Evolutionary conservation across 2,113 vertebrate species (phyloP), one percentile per base, ranked within the genome.

Genomic region (Lophotis ruficrista): DNA sequence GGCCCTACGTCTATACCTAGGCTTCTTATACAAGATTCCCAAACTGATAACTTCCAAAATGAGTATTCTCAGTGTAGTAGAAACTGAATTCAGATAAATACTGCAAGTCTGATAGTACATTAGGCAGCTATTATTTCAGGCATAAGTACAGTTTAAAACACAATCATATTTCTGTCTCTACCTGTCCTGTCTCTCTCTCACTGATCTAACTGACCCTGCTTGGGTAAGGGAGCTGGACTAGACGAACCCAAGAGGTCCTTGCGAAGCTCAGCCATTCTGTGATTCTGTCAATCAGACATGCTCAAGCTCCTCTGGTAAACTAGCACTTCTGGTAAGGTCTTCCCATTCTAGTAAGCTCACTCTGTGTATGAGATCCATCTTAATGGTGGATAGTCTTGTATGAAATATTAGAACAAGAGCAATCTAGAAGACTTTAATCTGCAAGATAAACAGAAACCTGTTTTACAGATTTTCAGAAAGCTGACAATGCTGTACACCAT

Each of bases 401-500:
- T 41, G 37, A 81, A 76, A 64, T 64, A 45, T 17, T 64, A 53
- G 31, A 93, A 57, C 7, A 73, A 45, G 37, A 77, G 62, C 72
- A 68, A 78, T 18, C 6, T 20, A 62, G 41, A 41, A 19, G 19
- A 33, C 10, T 37, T 75, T 61, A 23, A 77, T 38, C 77, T 48
- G 12, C 31, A 65, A 60, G 37, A 35, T n/a, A 89, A 75, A 51
- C n/a, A 25, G 53, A 81, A 14, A 50, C 5, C 6, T 30, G 3
- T 30, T 66, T 47, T 51, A 47, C 25, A 82, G 13, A 37, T 72
- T 51, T 77, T 82, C 22, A 47, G 47, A 56, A 6, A 61, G 8
- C 14, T 82, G 38, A 24, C 38, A 71, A 45, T 47, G 7, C 13
- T 25, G 12, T 47, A 57, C 2, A 31, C 54, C 0, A 0, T 58